These are phyloP conservation scores for Capitella teleta DNA, from an alignment of 1,140 invertebrate genomes.

Conservation along the genomic window DNA sequence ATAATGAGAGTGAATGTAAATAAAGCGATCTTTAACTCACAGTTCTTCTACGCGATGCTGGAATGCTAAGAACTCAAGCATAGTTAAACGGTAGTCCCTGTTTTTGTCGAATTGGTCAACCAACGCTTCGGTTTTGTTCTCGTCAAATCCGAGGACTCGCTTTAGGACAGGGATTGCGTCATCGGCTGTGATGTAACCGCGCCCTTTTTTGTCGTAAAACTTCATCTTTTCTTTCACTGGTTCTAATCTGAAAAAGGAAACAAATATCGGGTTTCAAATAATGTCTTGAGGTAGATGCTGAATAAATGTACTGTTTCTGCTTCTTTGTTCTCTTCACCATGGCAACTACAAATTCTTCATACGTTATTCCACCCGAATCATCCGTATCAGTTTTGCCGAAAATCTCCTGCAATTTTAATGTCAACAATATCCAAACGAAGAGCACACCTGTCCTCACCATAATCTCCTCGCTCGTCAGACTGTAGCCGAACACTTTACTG, in stretches of 20 bases:
- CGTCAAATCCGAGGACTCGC: constrained; percentile 8
- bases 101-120: constrained; percentile 9
- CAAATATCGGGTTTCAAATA: no score
- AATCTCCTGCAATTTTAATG: constrained; percentile 12
- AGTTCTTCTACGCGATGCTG: constrained; percentile 8
- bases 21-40: neutral
- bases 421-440: no score
- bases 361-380: constrained; percentile 2
- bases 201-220: neutral
- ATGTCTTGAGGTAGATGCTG: no score
- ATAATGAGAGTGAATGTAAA: neutral
- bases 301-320: constrained; percentile 5
- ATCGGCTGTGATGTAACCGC: constrained; percentile 9
- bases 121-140: constrained; percentile 7
- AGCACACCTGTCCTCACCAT: constrained; percentile 4
- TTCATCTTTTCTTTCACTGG: no score
- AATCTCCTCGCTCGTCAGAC: constrained; percentile 7
- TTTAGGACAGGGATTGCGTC: constrained; percentile 7
- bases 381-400: constrained; percentile 6
- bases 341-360: constrained; percentile 5
- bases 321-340: constrained; percentile 4
- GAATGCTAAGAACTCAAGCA: constrained; percentile 11
- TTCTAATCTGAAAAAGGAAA: no score
- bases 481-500: constrained; percentile 7
- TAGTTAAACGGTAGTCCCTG: constrained; percentile 5